These are phyloP conservation scores for Meriones psammophilus DNA, from an alignment of 2,797 vertebrate genomes.

Conservation along the genomic window DNA sequence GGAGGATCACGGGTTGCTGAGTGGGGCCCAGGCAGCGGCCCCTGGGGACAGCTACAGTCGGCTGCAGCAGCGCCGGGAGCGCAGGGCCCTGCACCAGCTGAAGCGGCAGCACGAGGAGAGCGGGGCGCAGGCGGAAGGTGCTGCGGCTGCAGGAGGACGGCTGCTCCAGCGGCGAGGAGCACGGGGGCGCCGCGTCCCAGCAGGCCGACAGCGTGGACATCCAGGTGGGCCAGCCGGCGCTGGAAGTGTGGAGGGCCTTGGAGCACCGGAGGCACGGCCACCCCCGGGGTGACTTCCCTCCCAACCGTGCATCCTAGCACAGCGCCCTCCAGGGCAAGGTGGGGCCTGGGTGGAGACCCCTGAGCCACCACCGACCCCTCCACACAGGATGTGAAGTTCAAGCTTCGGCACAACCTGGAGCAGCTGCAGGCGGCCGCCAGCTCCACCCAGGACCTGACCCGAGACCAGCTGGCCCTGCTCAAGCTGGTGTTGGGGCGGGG, in stretches of 20 bases:
- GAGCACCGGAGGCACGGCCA: background rate
- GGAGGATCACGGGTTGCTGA: conserved; percentile 90
- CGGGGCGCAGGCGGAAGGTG: conserved; percentile 91
- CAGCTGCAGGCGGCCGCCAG: conserved; percentile 91
- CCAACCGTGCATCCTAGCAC: background rate
- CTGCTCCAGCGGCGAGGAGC: conserved; percentile 90
- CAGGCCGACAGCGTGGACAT: conserved; percentile 90
- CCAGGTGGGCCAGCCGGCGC: conserved; percentile 89
- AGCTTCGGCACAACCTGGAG: conserved; percentile 93
- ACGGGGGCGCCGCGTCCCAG: accelerated
- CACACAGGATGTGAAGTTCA: conserved; percentile 95
- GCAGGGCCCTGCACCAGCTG: conserved; percentile 91
- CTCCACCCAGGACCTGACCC: conserved; percentile 88
- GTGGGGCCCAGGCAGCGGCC: conserved; percentile 61
- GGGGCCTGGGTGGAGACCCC: too few species aligned
- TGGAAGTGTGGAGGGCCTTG: accelerated
- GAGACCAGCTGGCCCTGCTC: conserved; percentile 90
- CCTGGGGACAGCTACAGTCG: conserved; percentile 86
- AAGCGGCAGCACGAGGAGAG: conserved; percentile 91
- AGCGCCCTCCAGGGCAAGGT: background rate
- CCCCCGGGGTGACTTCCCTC: background rate
- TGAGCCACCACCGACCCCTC: background rate
- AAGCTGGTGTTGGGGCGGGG: conserved; percentile 94
- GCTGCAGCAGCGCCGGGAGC: conserved; percentile 89
- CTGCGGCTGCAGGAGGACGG: conserved; percentile 89